phyloP scores from a whole-genome alignment of 2,113 vertebrate species.

The Caracal caracal region DNA sequence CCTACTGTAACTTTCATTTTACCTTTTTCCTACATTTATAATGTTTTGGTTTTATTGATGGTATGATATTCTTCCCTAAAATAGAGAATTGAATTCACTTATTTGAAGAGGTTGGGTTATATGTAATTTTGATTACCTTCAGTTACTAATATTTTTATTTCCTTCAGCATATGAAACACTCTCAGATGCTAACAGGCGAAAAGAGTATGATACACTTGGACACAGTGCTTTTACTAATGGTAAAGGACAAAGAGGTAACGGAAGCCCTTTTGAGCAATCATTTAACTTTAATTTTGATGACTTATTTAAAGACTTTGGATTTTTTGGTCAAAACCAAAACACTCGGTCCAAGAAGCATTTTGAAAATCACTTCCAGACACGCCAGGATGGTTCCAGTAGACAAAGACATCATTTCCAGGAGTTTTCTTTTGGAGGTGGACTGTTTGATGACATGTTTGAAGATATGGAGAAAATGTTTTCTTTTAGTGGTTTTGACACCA shows the following conservation, averaged over 20 bases:
- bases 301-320: constrained; percentile 94
- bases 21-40: not conserved
- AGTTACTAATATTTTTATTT: constrained; percentile 62
- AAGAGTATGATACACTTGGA: constrained; percentile 93
- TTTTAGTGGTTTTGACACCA: constrained; percentile 89
- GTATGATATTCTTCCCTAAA: constrained; percentile 1
- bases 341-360: constrained; percentile 93
- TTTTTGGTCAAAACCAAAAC: constrained; percentile 90
- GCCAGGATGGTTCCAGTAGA: constrained; percentile 87
- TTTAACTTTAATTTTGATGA: constrained; percentile 97
- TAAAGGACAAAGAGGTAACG: constrained; percentile 81
- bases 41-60: constrained; percentile 7
- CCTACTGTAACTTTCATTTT: constrained; percentile 29
- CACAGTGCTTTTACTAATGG: constrained; percentile 82
- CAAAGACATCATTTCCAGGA: constrained; percentile 91
- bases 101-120: constrained; percentile 42
- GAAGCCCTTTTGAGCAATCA: constrained; percentile 89
- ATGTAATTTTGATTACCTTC: not conserved
- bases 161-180: constrained; percentile 94
- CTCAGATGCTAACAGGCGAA: constrained; percentile 93
- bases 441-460: constrained; percentile 96
- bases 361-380: constrained; percentile 92
- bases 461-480: constrained; percentile 99
- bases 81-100: not conserved
- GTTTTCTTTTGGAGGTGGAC: constrained; percentile 90